Evolutionary conservation across 2,113 vertebrate species (phyloP).

Genomic region (Onychostoma macrolepis): DNA sequence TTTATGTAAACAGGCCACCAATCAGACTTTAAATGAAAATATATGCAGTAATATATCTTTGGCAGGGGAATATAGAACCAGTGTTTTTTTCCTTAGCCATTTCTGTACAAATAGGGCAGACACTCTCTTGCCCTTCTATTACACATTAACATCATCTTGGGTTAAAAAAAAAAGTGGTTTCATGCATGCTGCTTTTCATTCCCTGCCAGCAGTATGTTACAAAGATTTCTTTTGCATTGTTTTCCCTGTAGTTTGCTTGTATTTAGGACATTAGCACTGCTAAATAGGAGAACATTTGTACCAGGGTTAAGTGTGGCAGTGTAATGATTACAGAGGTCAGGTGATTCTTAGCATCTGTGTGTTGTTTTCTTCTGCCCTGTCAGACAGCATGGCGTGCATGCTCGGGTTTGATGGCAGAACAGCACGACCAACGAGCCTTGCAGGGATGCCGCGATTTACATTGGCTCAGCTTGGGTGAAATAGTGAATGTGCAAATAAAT

Average conservation of each 20-base stretch:
- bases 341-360: slow-evolving; percentile 9
- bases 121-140: not conserved
- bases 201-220: not conserved
- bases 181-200: not conserved
- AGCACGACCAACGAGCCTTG: not conserved
- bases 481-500: slow-evolving; percentile 4
- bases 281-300: slow-evolving; percentile 46
- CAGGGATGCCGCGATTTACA: not conserved
- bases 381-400: slow-evolving; percentile 1
- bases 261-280: slow-evolving; percentile 34
- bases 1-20: not conserved
- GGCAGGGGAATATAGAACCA: not conserved
- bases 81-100: not conserved
- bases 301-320: slow-evolving; percentile 32
- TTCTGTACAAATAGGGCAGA: not conserved
- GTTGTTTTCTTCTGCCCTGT: slow-evolving; percentile 8
- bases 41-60: not conserved
- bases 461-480: not conserved
- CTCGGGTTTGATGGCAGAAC: not conserved
- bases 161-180: not conserved
- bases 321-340: slow-evolving; percentile 51
- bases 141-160: not conserved
- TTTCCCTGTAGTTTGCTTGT: slow-evolving; percentile 41
- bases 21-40: not conserved
- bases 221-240: not conserved